Conservation (phyloP, 2,113 vertebrate genomes). For the Steatornis caripensis region DNA sequence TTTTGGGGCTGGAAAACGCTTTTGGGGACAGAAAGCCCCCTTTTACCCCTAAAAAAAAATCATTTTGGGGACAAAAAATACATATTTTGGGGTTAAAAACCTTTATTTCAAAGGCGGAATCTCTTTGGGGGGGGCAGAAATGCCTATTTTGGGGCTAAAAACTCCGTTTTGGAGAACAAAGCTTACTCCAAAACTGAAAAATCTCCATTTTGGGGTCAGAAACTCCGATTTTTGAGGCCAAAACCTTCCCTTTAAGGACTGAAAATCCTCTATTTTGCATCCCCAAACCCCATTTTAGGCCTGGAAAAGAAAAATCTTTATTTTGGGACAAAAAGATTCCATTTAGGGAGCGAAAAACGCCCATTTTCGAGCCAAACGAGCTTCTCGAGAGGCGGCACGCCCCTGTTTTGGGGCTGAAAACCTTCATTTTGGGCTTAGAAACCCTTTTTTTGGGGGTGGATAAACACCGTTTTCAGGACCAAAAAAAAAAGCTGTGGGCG, state of each 20-base stretch:
- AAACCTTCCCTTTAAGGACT: accelerated
- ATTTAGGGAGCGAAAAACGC: accelerated
- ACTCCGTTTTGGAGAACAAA: not conserved
- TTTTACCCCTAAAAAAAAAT: accelerated
- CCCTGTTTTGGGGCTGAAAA: accelerated
- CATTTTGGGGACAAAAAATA: accelerated
- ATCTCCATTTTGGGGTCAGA: accelerated
- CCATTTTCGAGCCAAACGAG: accelerated
- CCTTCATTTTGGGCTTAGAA: accelerated
- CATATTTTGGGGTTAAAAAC: not conserved
- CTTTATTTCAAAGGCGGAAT: accelerated
- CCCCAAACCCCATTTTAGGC: accelerated
- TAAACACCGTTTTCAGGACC: accelerated
- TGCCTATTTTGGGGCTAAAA: accelerated
- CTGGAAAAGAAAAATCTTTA: accelerated
- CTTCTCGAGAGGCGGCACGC: accelerated
- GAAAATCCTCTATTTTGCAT: accelerated
- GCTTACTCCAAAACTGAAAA: accelerated
- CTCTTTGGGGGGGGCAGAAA: accelerated
- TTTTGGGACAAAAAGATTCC: accelerated
- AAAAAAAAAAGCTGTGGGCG: accelerated
- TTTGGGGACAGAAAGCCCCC: accelerated
- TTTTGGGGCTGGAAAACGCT: not conserved
- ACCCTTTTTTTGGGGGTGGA: accelerated
- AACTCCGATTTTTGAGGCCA: accelerated